These are phyloP conservation scores for Periphyllus acericola DNA, from an alignment of 2,888 invertebrate genomes.

Conservation along the genomic window DNA sequence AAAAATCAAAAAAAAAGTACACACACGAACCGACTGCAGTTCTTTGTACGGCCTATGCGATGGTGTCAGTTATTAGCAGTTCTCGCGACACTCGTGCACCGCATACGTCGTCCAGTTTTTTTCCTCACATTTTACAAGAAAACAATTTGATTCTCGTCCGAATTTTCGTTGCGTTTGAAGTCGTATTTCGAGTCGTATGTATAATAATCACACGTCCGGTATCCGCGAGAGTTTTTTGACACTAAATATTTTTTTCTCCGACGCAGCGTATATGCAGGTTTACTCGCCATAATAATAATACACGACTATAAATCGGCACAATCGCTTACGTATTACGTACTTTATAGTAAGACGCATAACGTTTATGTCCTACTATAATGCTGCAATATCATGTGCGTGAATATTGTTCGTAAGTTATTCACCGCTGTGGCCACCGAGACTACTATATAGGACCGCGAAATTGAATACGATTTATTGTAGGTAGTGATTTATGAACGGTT, in stretches of 20 bases:
- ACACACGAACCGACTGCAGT: no score
- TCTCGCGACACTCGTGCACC: no score
- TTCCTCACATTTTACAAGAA: no score
- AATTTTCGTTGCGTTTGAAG: no score
- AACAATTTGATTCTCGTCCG: no score
- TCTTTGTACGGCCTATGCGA: no score
- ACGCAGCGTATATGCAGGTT: neutral
- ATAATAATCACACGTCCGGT: no score
- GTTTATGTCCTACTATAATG: neutral
- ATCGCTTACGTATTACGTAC: neutral
- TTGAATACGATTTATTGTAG: slow-evolving; percentile 32
- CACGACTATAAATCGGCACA: neutral
- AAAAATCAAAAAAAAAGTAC: no score
- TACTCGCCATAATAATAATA: no score
- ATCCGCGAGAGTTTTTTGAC: neutral
- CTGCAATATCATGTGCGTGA: neutral
- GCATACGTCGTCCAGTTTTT: no score
- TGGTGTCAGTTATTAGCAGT: no score
- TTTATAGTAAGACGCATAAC: neutral
- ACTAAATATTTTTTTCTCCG: neutral
- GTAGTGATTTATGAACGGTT: slow-evolving; percentile 47
- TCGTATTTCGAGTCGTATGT: no score
- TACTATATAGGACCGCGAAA: neutral
- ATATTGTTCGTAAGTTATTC: neutral
- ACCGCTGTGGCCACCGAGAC: neutral